Conservation (phyloP, 2,797 vertebrate species). For the Propithecus deckenii region DNA sequence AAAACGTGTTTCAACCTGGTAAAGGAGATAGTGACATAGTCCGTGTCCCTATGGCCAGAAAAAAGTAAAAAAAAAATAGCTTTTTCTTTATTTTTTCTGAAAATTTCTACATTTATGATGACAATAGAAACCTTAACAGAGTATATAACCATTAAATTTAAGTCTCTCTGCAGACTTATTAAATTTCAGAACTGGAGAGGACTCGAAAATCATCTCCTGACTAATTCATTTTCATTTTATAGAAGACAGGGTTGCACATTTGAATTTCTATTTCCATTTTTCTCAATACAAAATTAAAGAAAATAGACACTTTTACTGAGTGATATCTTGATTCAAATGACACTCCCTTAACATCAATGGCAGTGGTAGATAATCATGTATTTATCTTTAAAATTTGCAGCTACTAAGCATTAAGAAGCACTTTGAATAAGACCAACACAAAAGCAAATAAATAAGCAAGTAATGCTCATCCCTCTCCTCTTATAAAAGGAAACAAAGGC, state of each 20-base stretch:
- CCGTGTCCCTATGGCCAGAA: not conserved
- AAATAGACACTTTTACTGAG: not conserved
- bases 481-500: not conserved
- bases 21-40: not conserved
- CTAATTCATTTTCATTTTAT: constrained; percentile 43
- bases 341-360: not conserved
- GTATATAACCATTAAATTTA: not conserved
- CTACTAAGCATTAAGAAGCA: not conserved
- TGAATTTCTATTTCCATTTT: not conserved
- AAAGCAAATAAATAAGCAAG: not conserved
- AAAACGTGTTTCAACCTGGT: not conserved
- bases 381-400: not conserved
- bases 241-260: not conserved
- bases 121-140: not conserved
- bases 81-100: constrained; percentile 1
- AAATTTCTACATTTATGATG: not conserved
- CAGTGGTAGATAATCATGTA: not conserved
- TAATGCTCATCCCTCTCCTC: not conserved
- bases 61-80: not conserved
- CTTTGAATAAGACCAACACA: not conserved
- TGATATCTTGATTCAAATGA: not conserved
- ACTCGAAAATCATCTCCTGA: not conserved
- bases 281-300: constrained; percentile 28
- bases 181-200: not conserved
- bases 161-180: not conserved